Evolutionary conservation across 2,888 invertebrate species (phyloP).

Genomic region (Cremastinae sp.): DNA sequence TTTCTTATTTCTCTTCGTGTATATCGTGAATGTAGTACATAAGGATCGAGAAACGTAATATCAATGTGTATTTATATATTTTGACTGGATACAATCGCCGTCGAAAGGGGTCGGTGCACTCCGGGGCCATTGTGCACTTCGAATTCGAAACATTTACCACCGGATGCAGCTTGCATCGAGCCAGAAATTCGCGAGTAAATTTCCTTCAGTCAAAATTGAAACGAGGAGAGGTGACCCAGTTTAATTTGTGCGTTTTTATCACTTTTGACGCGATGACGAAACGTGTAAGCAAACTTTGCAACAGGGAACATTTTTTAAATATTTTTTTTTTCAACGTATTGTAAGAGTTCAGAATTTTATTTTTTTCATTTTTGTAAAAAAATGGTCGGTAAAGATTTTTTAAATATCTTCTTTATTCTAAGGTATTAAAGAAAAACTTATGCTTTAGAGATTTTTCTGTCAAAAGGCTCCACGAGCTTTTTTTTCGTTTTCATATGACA

Average conservation of each 20-base stretch:
- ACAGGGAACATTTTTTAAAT: too few species aligned
- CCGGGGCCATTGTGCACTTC: slow-evolving; percentile 46
- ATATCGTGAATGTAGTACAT: slow-evolving; percentile 31
- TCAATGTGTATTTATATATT: slow-evolving; percentile 28
- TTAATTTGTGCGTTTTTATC: too few species aligned
- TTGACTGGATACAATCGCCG: slow-evolving; percentile 68
- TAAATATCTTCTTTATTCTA: too few species aligned
- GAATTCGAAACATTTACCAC: slow-evolving; percentile 24
- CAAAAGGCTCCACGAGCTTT: not conserved
- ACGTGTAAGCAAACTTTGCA: too few species aligned
- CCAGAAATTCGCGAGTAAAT: slow-evolving; percentile 8
- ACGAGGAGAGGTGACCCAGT: too few species aligned
- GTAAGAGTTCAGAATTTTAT: too few species aligned
- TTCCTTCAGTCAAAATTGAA: too few species aligned
- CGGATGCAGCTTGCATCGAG: slow-evolving; percentile 12
- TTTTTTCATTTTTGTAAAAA: too few species aligned
- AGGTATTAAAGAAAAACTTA: too few species aligned
- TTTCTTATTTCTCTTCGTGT: slow-evolving; percentile 40
- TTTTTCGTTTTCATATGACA: slow-evolving; percentile 6
- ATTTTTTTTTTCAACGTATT: too few species aligned
- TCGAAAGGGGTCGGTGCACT: slow-evolving; percentile 65
- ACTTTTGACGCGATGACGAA: too few species aligned
- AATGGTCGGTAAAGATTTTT: too few species aligned
- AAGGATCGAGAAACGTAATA: slow-evolving; percentile 18
- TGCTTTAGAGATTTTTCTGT: not conserved